Percentiles rank a stretch among this genome's conserved stretches.
Conservation (phyloP, 1,140 invertebrate species). For the Drosophila funebris region DNA sequence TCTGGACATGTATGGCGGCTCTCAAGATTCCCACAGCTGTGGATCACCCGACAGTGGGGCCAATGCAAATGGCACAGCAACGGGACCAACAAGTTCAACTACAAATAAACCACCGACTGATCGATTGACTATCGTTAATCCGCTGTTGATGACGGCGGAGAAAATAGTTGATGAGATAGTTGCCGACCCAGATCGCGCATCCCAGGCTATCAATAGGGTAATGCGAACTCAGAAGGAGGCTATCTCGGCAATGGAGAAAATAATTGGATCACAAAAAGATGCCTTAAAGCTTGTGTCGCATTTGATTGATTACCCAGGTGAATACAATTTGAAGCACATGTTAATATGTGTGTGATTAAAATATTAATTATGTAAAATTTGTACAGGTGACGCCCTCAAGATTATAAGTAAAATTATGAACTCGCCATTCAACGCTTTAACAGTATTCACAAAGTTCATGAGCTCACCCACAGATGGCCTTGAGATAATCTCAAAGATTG, state of each 20-base stretch:
- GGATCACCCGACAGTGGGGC: conserved; percentile 69
- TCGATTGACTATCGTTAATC: conserved; percentile 44
- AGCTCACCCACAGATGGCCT: conserved; percentile 82
- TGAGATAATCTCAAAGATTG: conserved; percentile 83
- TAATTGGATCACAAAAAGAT: conserved; percentile 79
- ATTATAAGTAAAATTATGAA: conserved; percentile 84
- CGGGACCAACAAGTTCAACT: conserved; percentile 33
- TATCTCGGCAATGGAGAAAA: conserved; percentile 75
- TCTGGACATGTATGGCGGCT: conserved; percentile 58
- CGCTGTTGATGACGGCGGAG: conserved; percentile 73
- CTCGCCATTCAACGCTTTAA: conserved; percentile 82
- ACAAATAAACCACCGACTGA: conserved; percentile 26
- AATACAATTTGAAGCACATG: background rate
- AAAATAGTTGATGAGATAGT: conserved; percentile 80
- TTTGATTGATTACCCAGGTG: conserved; percentile 80
- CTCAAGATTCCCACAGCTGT: conserved; percentile 77
- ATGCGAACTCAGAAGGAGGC: conserved; percentile 82
- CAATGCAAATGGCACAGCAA: conserved; percentile 12
- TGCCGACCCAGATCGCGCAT: conserved; percentile 75
- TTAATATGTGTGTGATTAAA: background rate
- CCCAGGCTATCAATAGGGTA: conserved; percentile 72
- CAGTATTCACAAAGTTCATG: conserved; percentile 84
- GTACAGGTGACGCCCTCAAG: conserved; percentile 76
- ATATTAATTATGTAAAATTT: background rate
- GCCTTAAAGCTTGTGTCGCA: conserved; percentile 78